Percentiles rank a stretch among this genome's conserved stretches.
phyloP scores from a whole-genome alignment of 2,797 vertebrate species.

The Enteromius treurensis region DNA sequence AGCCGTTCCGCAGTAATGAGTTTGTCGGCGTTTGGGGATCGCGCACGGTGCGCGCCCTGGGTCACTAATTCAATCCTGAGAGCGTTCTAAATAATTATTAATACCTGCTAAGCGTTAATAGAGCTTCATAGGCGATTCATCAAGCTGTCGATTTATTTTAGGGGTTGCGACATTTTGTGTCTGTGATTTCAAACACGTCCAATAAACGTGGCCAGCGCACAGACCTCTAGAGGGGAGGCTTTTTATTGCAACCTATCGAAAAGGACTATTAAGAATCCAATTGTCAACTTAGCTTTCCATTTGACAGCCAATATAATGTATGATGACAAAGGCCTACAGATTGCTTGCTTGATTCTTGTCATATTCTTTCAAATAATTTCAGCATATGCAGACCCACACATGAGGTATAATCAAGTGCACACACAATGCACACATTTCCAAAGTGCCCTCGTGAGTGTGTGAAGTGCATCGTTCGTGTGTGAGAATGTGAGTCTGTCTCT shows the following conservation, averaged over 20 bases:
- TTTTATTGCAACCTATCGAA: conserved; percentile 23
- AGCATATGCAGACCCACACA: not conserved
- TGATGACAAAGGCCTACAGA: not conserved
- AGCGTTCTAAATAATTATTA: conserved; percentile 80
- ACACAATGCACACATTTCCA: conserved; percentile 25
- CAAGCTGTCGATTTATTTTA: conserved; percentile 78
- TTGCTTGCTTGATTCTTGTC: not conserved
- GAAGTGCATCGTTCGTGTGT: conserved; percentile 57
- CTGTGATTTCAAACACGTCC: conserved; percentile 41
- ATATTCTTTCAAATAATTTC: not conserved
- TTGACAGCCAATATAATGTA: not conserved
- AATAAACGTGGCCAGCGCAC: conserved; percentile 20
- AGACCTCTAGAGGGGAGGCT: conserved; percentile 13
- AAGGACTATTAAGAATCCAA: conserved; percentile 8
- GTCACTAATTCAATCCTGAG: conserved; percentile 80
- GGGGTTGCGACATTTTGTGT: conserved; percentile 63
- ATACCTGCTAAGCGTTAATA: conserved; percentile 76
- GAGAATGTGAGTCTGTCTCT: conserved; percentile 58
- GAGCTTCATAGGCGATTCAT: conserved; percentile 77
- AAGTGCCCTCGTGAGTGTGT: conserved; percentile 29
- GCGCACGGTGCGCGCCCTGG: conserved; percentile 63
- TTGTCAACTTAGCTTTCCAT: conserved; percentile 10
- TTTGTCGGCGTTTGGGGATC: conserved; percentile 58
- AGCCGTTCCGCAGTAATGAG: conserved; percentile 47
- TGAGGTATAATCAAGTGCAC: conserved; percentile 7